phyloP scores from a whole-genome alignment of 1,140 invertebrate species.

The Nasonia vitripennis region DNA sequence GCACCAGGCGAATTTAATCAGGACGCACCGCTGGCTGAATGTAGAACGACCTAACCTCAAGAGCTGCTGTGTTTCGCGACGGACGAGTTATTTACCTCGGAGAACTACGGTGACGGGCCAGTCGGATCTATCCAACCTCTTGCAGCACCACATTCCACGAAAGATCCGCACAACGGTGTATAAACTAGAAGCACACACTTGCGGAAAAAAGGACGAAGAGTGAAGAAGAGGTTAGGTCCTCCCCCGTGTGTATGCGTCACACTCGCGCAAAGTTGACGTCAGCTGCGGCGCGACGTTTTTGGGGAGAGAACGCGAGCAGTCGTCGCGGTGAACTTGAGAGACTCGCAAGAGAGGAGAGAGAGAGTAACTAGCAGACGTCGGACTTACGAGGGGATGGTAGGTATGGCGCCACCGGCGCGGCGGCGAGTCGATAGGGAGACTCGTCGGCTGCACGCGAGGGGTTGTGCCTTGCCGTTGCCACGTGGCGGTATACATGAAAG shows the following conservation, averaged over 20 bases:
- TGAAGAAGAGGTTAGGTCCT: not conserved
- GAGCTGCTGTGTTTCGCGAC: not conserved
- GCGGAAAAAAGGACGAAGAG: not conserved
- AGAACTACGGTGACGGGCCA: slow-evolving; percentile 64
- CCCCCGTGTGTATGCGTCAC: not conserved
- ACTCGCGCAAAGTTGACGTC: not conserved
- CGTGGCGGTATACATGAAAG: not conserved
- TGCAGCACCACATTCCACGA: slow-evolving; percentile 65
- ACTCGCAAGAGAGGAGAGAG: not conserved
- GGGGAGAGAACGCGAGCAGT: not conserved
- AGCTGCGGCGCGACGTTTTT: not conserved
- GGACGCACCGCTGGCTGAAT: not conserved
- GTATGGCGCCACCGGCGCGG: slow-evolving; percentile 24
- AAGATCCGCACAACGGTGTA: not conserved
- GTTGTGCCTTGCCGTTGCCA: slow-evolving; percentile 1
- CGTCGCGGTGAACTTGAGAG: slow-evolving; percentile 62
- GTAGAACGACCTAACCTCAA: not conserved
- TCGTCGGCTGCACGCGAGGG: not conserved
- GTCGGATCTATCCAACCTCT: slow-evolving; percentile 62
- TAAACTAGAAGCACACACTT: not conserved
- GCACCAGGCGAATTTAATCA: not conserved
- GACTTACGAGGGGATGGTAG: not conserved
- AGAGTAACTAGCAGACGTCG: not conserved
- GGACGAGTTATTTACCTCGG: slow-evolving; percentile 59
- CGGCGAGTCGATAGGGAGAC: slow-evolving; percentile 4